Conservation (phyloP, 2,888 invertebrate species). For the Sipha maydis region DNA sequence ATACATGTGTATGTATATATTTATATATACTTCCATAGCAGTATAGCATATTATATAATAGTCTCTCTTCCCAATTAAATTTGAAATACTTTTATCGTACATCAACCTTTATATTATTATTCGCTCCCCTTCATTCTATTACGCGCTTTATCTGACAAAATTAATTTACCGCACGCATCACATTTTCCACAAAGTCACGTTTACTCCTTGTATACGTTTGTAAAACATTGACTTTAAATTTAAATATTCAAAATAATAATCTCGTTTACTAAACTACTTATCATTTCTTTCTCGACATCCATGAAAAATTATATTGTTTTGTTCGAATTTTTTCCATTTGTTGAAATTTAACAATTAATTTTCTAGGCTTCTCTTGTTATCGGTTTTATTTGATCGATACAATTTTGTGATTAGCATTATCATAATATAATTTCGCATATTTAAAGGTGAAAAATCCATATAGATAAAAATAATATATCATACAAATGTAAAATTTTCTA, state of each 20-base stretch:
- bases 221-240: background rate
- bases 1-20: too few relatives aligned
- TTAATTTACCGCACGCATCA: background rate
- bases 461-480: too few relatives aligned
- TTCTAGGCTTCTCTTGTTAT: background rate
- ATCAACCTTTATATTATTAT: background rate
- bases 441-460: too few relatives aligned
- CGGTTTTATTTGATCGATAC: background rate
- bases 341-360: background rate
- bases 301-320: background rate
- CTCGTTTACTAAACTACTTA: background rate
- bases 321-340: background rate
- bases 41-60: background rate
- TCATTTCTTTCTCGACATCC: background rate
- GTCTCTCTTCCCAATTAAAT: background rate
- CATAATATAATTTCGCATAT: too few relatives aligned
- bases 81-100: conserved; percentile 4
- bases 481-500: too few relatives aligned
- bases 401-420: background rate
- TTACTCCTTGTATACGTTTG: background rate
- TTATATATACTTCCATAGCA: too few relatives aligned
- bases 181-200: background rate
- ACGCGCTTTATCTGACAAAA: background rate
- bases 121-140: background rate
- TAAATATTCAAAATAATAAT: background rate